Evolutionary conservation across 2,113 vertebrate species (phyloP).

Genomic region (Paedocypris sp.): DNA sequence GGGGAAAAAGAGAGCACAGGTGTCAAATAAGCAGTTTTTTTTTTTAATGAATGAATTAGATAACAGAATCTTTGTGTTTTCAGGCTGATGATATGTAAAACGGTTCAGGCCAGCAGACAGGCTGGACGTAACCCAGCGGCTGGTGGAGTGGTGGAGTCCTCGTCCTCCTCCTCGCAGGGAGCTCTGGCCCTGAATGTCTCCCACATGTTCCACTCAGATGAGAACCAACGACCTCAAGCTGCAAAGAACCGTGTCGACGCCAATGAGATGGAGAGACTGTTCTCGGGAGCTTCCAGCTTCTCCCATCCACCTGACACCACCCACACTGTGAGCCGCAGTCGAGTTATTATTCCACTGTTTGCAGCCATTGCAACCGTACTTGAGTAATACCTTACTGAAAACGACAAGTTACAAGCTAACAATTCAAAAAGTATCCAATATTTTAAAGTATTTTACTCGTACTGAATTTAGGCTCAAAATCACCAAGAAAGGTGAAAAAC

Average conservation of each 20-base stretch:
- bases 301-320: constrained; percentile 46
- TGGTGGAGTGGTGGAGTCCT: constrained; percentile 47
- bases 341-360: too few relatives aligned
- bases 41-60: too few relatives aligned
- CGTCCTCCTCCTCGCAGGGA: constrained; percentile 57
- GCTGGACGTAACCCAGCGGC: constrained; percentile 48
- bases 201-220: constrained; percentile 38
- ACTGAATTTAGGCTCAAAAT: too few relatives aligned
- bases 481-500: too few relatives aligned
- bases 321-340: constrained; percentile 63
- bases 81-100: constrained; percentile 86
- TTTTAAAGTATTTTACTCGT: too few relatives aligned
- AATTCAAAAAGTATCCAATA: too few relatives aligned
- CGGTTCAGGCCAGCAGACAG: constrained; percentile 76
- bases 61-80: constrained; percentile 23
- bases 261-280: constrained; percentile 82
- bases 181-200: constrained; percentile 58
- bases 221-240: constrained; percentile 48
- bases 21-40: too few relatives aligned
- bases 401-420: too few relatives aligned
- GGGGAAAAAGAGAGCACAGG: neutral
- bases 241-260: constrained; percentile 52
- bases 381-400: too few relatives aligned
- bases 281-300: constrained; percentile 47
- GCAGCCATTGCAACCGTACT: too few relatives aligned